Evolutionary conservation across 1,140 invertebrate species (phyloP), one percentile per base, ranked within the genome.

Genomic region (Brachionus paranguensis): DNA sequence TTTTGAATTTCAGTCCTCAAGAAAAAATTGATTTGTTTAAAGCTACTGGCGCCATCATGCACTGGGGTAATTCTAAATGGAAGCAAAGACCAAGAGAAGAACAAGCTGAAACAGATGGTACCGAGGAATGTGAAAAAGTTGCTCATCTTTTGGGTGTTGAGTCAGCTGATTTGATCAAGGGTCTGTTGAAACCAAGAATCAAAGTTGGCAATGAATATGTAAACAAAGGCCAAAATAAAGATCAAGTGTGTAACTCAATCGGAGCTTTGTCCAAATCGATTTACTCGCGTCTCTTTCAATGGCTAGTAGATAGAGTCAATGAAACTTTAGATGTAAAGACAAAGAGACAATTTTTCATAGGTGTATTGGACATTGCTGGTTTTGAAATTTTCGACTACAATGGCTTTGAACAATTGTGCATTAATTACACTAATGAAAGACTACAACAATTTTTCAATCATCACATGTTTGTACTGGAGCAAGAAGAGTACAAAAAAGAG

Each of bases 371-470:
- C 95, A 99, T 99, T 93, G 97, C 97, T 91, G 97, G 97, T 93
- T 99, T 99, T 91, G 97, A 99, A 92, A 99, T 99, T 92, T 99
- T 99, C 93, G 97, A 98, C 92, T 97, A 91, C 93, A 99, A 99
- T 92, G 95, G 96, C 91, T 99, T 99, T 92, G 97, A 99, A 92
- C 97, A 99, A 91, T 93, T 99, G 89, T 99, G 97, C 92, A 99
- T 99, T 93, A 99, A 99, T 93, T 99, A 98, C 92, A 98, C 97
- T 91, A 99, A 99, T 91, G 97, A 99, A 92, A 96, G 97, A 91
- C 92, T 99, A 87, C 97, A 99, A 92, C 97, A 99, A 91, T 99
- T 99, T 93, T 99, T 99, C 95, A 99, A 99, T 92, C 97, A 99
- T 91, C 97, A 99, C 92, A 99, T 99, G 97, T 99, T 99, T 91